phyloP scores from a whole-genome alignment of 1,140 invertebrate species.

The Drosophila melanogaster region DNA sequence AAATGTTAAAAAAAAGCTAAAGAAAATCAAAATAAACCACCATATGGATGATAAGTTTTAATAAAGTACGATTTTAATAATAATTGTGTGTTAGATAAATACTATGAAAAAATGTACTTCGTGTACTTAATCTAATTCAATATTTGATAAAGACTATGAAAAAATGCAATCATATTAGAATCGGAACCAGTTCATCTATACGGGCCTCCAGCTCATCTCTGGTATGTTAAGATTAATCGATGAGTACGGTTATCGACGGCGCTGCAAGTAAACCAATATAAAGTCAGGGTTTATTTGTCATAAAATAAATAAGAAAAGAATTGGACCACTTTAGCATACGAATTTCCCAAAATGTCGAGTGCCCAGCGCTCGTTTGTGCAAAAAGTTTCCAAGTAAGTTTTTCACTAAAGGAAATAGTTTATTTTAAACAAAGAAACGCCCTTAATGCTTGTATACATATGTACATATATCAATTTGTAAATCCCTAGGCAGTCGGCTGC shows the following conservation, averaged over 20 bases:
- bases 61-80: background rate
- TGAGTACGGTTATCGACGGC: background rate
- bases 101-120: too few species aligned
- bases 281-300: background rate
- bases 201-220: background rate
- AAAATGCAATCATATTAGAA: too few species aligned
- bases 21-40: constrained; percentile 58
- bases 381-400: constrained; percentile 89
- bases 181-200: background rate
- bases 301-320: background rate
- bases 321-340: background rate
- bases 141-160: too few species aligned
- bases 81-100: too few species aligned
- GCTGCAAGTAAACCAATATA: constrained; percentile 1
- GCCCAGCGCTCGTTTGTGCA: constrained; percentile 91
- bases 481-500: constrained; percentile 89
- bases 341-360: constrained; percentile 44
- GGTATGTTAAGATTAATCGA: background rate
- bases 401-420: background rate
- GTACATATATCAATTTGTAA: constrained; percentile 1
- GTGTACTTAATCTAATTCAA: too few species aligned
- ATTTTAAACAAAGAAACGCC: constrained; percentile 33
- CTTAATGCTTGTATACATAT: constrained; percentile 7
- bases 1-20: constrained; percentile 38
- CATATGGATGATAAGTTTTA: constrained; percentile 24